Evolutionary conservation across 2,888 invertebrate species (phyloP).

Genomic region (Papilio demoleus): DNA sequence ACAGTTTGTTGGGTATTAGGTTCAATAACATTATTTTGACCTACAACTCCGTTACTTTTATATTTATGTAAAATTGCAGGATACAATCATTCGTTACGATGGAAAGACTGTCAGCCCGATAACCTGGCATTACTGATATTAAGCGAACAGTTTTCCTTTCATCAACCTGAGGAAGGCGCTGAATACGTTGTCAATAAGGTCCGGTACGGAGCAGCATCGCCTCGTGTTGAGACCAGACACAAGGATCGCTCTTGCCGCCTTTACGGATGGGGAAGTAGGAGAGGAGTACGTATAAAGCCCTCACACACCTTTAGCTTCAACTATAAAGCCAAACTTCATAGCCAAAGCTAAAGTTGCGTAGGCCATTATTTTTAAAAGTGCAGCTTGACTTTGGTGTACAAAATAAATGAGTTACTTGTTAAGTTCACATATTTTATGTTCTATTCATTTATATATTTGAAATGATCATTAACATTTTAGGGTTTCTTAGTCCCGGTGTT

Average conservation of each 20-base stretch:
- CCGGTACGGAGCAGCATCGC: slow-evolving; percentile 60
- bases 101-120: slow-evolving; percentile 58
- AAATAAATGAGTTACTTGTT: too few species aligned
- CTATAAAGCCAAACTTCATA: too few species aligned
- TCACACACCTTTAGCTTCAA: too few species aligned
- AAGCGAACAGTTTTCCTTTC: slow-evolving; percentile 60
- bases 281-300: slow-evolving; percentile 33
- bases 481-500: slow-evolving; percentile 70
- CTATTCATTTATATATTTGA: background rate
- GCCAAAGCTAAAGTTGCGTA: too few species aligned
- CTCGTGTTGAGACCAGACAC: slow-evolving; percentile 39
- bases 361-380: too few species aligned
- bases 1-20: too few species aligned
- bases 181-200: slow-evolving; percentile 65
- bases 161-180: slow-evolving; percentile 55
- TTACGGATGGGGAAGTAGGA: slow-evolving; percentile 32
- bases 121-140: slow-evolving; percentile 70
- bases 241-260: slow-evolving; percentile 52
- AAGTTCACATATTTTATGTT: background rate
- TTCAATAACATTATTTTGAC: background rate
- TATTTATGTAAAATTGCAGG: slow-evolving; percentile 50
- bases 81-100: slow-evolving; percentile 63
- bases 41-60: background rate
- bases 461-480: slow-evolving; percentile 52
- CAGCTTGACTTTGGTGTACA: too few species aligned